Conservation (phyloP, 2,113 vertebrate genomes). For the Speoplatyrhinus poulsoni region DNA sequence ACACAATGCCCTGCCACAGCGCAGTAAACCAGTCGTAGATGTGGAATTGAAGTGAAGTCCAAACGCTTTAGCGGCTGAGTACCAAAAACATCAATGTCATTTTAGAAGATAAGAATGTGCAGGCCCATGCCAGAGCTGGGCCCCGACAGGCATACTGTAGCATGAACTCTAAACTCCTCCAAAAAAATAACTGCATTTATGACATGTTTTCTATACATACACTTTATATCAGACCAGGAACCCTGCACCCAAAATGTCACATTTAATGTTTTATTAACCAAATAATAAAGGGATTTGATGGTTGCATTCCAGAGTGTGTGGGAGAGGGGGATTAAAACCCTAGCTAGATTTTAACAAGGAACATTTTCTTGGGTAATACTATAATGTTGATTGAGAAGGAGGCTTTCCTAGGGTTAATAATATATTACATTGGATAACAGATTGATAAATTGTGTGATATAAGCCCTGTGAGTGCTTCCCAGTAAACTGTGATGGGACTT, state of each 20-base stretch:
- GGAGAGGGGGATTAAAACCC: not conserved
- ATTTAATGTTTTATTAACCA: not conserved
- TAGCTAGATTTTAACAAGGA: not conserved
- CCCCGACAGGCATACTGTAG: constrained; percentile 31
- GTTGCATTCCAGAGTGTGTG: not conserved
- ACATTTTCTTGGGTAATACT: not conserved
- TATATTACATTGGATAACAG: not conserved
- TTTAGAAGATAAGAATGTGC: constrained; percentile 38
- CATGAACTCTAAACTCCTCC: constrained; percentile 44
- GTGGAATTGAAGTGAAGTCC: constrained; percentile 12
- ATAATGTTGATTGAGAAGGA: too few relatives aligned
- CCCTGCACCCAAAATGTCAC: not conserved
- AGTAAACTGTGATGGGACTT: too few relatives aligned
- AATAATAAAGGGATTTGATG: not conserved
- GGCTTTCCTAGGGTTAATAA: not conserved
- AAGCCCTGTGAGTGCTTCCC: not conserved
- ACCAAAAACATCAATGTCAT: constrained; percentile 33
- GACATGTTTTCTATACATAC: constrained; percentile 2
- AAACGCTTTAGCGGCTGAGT: constrained; percentile 23
- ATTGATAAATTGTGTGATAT: not conserved
- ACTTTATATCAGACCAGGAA: constrained; percentile 1
- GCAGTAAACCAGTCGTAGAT: not conserved
- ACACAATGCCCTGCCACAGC: constrained; percentile 22
- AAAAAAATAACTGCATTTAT: constrained; percentile 19
- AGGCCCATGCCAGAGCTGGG: constrained; percentile 24